phyloP scores from a whole-genome alignment of 2,888 invertebrate species.

The Eudemis profundana region DNA sequence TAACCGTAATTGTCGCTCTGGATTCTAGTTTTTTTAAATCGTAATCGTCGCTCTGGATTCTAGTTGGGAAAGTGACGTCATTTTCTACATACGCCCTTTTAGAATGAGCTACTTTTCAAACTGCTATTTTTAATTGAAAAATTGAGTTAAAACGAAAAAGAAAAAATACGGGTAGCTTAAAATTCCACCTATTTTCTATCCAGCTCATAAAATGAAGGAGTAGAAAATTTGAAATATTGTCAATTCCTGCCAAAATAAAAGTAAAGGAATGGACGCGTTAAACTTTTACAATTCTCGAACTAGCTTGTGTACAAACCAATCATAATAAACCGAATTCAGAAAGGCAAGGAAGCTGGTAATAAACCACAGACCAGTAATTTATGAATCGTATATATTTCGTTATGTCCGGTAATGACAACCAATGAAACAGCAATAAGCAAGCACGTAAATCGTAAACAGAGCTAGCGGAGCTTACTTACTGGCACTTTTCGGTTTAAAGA shows the following conservation, averaged over 20 bases:
- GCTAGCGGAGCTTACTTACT: conserved; percentile 47
- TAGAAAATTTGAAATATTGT: no score
- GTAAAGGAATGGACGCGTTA: conserved; percentile 32
- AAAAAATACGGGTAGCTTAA: no score
- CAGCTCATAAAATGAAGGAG: no score
- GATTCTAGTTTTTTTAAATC: no score
- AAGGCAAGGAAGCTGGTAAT: conserved; percentile 46
- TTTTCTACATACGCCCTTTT: no score
- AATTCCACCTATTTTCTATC: no score
- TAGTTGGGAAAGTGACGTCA: no score
- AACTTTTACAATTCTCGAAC: conserved; percentile 37
- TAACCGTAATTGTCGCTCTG: no score
- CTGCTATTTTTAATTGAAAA: no score
- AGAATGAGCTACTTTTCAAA: no score
- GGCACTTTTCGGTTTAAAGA: background rate
- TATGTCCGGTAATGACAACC: conserved; percentile 61
- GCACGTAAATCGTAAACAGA: conserved; percentile 59
- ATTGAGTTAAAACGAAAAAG: no score
- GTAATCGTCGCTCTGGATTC: no score
- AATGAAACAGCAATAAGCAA: conserved; percentile 57
- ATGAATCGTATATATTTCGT: conserved; percentile 53
- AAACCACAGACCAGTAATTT: conserved; percentile 49
- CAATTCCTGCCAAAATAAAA: conserved; percentile 42
- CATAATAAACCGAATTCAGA: conserved; percentile 39
- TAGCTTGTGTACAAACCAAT: conserved; percentile 38